phyloP scores from a whole-genome alignment of 1,140 invertebrate genomes.

The Heliconius hewitsoni region DNA sequence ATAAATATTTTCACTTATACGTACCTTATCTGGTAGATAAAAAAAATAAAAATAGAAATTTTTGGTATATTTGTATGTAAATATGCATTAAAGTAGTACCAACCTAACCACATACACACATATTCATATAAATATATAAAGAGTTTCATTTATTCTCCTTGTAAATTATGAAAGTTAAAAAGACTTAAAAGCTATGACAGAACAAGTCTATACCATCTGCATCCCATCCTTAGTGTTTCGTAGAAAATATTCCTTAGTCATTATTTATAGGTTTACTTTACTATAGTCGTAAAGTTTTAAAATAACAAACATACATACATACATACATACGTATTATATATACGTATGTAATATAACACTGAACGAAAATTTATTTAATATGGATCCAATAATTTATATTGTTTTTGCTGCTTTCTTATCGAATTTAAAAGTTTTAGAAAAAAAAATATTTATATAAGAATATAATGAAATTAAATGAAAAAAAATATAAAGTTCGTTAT shows the following conservation, averaged over 20 bases:
- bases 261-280: slow-evolving; percentile 6
- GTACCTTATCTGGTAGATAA: too few species aligned
- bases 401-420: too few species aligned
- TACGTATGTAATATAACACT: neutral
- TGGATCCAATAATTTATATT: too few species aligned
- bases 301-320: neutral
- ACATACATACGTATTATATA: neutral
- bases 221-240: slow-evolving; percentile 23
- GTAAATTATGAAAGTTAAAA: slow-evolving; percentile 4
- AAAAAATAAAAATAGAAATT: neutral
- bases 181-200: neutral
- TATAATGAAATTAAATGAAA: too few species aligned
- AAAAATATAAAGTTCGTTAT: too few species aligned
- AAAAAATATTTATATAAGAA: too few species aligned
- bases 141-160: neutral
- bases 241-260: slow-evolving; percentile 16
- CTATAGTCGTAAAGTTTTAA: slow-evolving; percentile 1
- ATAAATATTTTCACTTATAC: too few species aligned
- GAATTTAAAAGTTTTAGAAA: too few species aligned
- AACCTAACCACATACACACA: neutral
- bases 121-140: neutral
- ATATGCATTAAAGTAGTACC: neutral
- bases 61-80: neutral
- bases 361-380: too few species aligned
- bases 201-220: slow-evolving; percentile 24